Evolutionary conservation across 2,797 vertebrate genomes (phyloP).

Genomic region (Malurus leucopterus): DNA sequence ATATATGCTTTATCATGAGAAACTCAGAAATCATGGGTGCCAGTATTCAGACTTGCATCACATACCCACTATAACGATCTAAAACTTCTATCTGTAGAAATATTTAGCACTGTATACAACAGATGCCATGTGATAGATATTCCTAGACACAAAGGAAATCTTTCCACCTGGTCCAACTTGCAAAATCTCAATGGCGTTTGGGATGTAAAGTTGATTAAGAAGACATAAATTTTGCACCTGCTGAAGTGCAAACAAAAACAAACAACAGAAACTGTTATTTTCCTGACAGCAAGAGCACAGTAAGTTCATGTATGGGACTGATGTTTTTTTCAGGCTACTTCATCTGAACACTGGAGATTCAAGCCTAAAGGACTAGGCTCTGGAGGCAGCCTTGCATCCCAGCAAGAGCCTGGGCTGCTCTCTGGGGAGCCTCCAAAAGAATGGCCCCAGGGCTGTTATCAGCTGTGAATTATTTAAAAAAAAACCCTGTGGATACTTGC

Average conservation of each 20-base stretch:
- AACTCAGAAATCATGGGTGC: background rate
- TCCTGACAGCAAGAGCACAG: background rate
- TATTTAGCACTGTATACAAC: background rate
- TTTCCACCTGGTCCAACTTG: background rate
- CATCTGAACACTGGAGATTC: fast-evolving
- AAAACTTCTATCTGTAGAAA: background rate
- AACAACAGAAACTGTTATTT: background rate
- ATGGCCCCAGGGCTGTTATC: background rate
- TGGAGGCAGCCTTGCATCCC: background rate
- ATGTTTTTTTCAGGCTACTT: background rate
- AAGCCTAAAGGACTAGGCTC: background rate
- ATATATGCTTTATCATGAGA: background rate
- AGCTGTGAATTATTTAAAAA: background rate
- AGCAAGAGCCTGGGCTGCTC: background rate
- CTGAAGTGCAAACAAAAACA: background rate
- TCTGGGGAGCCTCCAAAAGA: background rate
- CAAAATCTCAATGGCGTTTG: background rate
- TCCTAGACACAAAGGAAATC: background rate
- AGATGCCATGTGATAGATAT: background rate
- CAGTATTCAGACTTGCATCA: background rate
- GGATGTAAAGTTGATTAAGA: background rate
- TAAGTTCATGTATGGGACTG: fast-evolving
- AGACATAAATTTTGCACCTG: background rate
- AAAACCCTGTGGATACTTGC: background rate
- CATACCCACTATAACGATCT: background rate